A percentile compares a stretch with the other conserved stretches of the same genome.
These are phyloP conservation scores for Phlogophora meticulosa DNA, from an alignment of 2,888 invertebrate genomes.

Conservation along the genomic window DNA sequence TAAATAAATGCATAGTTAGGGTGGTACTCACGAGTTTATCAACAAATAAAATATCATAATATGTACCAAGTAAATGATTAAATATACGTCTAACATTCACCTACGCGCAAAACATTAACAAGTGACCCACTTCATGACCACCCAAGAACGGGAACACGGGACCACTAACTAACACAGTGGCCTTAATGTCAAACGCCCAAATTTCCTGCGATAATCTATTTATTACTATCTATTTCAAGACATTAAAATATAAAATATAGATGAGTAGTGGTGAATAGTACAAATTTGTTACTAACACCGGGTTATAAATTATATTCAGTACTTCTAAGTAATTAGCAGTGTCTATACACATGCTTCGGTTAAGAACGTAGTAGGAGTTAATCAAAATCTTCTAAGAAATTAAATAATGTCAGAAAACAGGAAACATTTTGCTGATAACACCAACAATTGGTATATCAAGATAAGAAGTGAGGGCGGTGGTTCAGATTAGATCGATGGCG, in stretches of 20 bases:
- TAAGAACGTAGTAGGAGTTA: too few species aligned
- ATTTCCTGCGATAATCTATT: conserved; percentile 11
- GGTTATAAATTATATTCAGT: too few species aligned
- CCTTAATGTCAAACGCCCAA: conserved; percentile 20
- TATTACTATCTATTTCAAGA: conserved; percentile 10
- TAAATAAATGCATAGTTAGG: too few species aligned
- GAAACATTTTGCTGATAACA: conserved; percentile 9
- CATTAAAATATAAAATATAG: background rate
- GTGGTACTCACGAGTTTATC: background rate
- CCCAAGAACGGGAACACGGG: conserved; percentile 26
- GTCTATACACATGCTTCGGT: too few species aligned
- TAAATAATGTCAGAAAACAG: background rate
- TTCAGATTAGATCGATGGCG: conserved; percentile 5
- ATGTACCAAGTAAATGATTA: conserved; percentile 7
- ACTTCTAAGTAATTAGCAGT: too few species aligned
- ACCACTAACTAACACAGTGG: conserved; percentile 28
- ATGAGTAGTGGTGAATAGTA: background rate
- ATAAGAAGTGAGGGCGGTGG: background rate
- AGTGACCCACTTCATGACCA: conserved; percentile 32
- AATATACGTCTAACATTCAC: background rate
- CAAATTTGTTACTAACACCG: background rate
- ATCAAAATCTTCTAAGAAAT: background rate
- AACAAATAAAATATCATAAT: background rate
- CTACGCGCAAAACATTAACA: conserved; percentile 18
- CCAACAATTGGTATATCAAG: background rate